Evolutionary conservation across 2,113 vertebrate species (phyloP).

Genomic region (Abramis brama): DNA sequence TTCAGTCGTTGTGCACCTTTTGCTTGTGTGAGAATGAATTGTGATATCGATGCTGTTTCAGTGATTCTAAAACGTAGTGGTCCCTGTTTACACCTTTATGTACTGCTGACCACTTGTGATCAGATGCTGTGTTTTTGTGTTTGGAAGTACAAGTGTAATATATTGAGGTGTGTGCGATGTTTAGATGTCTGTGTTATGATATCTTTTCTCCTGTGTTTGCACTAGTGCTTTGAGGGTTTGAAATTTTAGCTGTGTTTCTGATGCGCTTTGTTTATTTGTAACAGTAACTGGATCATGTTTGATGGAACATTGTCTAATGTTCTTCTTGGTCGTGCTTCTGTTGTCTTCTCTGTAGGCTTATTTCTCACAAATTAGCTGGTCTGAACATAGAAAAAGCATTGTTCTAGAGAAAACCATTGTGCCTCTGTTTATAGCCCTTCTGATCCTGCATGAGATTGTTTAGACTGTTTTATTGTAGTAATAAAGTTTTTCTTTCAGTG

Average conservation of each 20-base stretch:
- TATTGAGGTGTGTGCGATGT: not conserved
- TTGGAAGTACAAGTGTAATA: not conserved
- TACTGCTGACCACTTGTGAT: too few species aligned
- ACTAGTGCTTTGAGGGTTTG: not conserved
- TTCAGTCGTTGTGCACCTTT: not conserved
- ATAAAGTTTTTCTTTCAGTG: constrained; percentile 24
- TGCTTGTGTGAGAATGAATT: not conserved
- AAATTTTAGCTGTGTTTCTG: not conserved
- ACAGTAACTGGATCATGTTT: not conserved
- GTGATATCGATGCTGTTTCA: not conserved
- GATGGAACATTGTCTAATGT: not conserved
- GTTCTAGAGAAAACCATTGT: not conserved
- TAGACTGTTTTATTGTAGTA: constrained; percentile 21
- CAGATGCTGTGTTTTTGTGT: not conserved
- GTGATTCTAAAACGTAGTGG: not conserved
- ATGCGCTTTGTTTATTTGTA: not conserved
- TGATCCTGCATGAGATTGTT: not conserved
- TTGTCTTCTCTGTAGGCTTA: not conserved
- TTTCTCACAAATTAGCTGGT: constrained; percentile 10
- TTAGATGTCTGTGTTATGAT: not conserved
- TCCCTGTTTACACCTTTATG: too few species aligned
- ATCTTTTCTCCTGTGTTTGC: not conserved
- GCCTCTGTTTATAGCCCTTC: not conserved
- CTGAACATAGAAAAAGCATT: not conserved
- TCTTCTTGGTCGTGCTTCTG: not conserved